Evolutionary conservation across 92 coral and sea anemone genomes (phyloP).

Genomic region (Actinernus sp.): DNA sequence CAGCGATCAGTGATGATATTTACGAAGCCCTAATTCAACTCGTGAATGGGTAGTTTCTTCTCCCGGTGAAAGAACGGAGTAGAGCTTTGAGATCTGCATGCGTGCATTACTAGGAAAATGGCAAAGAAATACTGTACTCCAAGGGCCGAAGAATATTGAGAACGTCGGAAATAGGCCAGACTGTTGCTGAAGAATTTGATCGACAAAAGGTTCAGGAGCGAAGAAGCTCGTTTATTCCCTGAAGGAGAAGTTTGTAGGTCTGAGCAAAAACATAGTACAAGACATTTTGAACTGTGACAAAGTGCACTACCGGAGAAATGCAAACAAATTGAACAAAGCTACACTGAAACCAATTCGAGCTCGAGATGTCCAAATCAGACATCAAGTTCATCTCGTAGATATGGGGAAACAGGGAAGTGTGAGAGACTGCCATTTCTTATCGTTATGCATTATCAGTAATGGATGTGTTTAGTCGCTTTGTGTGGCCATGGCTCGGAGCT

Average conservation of each 20-base stretch:
- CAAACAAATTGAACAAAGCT: constrained; percentile 19
- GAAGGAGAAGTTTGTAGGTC: background rate
- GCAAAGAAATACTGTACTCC: constrained; percentile 12
- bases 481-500: constrained; percentile 23
- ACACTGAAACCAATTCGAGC: constrained; percentile 33
- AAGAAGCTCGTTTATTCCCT: background rate
- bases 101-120: constrained; percentile 40
- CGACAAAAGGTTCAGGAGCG: constrained; percentile 18
- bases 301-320: constrained; percentile 15
- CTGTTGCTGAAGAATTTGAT: background rate
- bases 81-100: constrained; percentile 20
- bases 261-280: constrained; percentile 17
- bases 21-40: constrained; percentile 8
- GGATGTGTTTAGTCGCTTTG: constrained; percentile 20
- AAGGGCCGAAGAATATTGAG: constrained; percentile 27
- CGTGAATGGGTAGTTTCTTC: too few species aligned
- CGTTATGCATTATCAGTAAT: constrained; percentile 20
- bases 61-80: constrained; percentile 29
- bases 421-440: background rate
- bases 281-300: constrained; percentile 20
- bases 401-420: constrained; percentile 14
- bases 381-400: constrained; percentile 34
- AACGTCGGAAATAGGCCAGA: constrained; percentile 15
- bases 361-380: constrained; percentile 23
- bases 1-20: constrained; percentile 9